Evolutionary conservation across 2,888 invertebrate genomes (phyloP).

Genomic region (Molorchus minor): DNA sequence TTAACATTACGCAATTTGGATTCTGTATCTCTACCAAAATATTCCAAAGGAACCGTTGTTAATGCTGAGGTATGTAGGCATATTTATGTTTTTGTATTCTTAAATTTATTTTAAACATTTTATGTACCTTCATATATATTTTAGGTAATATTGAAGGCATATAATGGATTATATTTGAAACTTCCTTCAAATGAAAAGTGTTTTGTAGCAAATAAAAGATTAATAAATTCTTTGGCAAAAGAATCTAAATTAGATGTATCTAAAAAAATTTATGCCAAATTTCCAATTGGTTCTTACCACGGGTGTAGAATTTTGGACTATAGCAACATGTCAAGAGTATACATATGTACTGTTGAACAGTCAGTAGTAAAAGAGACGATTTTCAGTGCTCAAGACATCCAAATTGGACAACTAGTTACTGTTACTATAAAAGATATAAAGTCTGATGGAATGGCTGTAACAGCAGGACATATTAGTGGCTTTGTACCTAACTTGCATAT

Average conservation of each 20-base stretch:
- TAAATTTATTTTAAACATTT: slow-evolving; percentile 1
- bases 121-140: slow-evolving; percentile 23
- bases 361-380: slow-evolving; percentile 66
- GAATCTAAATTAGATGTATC: slow-evolving; percentile 54
- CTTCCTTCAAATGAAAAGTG: slow-evolving; percentile 52
- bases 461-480: slow-evolving; percentile 67
- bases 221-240: slow-evolving; percentile 49
- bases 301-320: slow-evolving; percentile 71
- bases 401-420: slow-evolving; percentile 66
- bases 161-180: slow-evolving; percentile 52
- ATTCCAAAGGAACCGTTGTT: slow-evolving; percentile 42
- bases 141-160: slow-evolving; percentile 48
- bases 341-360: slow-evolving; percentile 74
- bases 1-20: slow-evolving; percentile 64
- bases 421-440: slow-evolving; percentile 65
- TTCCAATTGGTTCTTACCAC: slow-evolving; percentile 63
- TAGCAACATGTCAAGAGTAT: slow-evolving; percentile 71
- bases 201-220: slow-evolving; percentile 55
- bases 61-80: slow-evolving; percentile 38
- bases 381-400: slow-evolving; percentile 66
- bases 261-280: slow-evolving; percentile 63
- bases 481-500: slow-evolving; percentile 69
- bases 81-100: slow-evolving; percentile 15
- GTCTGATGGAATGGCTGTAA: slow-evolving; percentile 64
- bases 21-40: slow-evolving; percentile 29